Percentiles rank a stretch among this genome's conserved stretches.
These are phyloP conservation scores for Dyspetes luteomarginatus DNA, from an alignment of 2,888 invertebrate genomes.

Conservation along the genomic window DNA sequence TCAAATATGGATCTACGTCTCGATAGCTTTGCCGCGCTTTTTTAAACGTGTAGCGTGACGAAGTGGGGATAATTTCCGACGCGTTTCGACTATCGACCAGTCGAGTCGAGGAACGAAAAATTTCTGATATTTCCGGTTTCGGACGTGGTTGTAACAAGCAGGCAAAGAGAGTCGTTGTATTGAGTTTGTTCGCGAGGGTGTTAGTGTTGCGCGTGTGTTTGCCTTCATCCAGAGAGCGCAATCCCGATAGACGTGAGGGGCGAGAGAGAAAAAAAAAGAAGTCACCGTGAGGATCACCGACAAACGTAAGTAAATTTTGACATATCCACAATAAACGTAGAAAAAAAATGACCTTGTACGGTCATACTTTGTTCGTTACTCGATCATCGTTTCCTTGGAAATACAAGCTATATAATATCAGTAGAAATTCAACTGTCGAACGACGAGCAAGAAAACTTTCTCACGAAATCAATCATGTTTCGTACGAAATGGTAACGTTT, in stretches of 20 bases:
- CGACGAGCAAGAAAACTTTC: conserved; percentile 51
- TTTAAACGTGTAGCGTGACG: conserved; percentile 13
- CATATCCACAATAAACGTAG: conserved; percentile 63
- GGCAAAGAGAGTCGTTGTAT: conserved; percentile 31
- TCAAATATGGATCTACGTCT: not conserved
- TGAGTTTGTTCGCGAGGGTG: conserved; percentile 51
- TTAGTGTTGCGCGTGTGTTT: conserved; percentile 67
- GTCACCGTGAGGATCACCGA: conserved; percentile 70
- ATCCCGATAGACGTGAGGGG: conserved; percentile 66
- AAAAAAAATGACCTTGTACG: conserved; percentile 69
- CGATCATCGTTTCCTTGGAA: conserved; percentile 33
- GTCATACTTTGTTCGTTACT: conserved; percentile 42
- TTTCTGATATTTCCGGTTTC: conserved; percentile 55
- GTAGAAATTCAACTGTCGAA: conserved; percentile 60
- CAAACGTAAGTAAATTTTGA: conserved; percentile 72
- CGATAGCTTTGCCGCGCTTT: conserved; percentile 1
- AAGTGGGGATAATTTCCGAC: conserved; percentile 15
- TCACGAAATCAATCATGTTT: conserved; percentile 75
- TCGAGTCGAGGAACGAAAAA: conserved; percentile 50
- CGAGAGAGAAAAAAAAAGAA: conserved; percentile 77
- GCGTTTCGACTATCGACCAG: conserved; percentile 42
- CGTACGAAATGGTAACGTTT: conserved; percentile 79
- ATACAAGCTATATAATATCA: conserved; percentile 52
- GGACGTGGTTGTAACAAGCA: conserved; percentile 24
- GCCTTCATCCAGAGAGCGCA: conserved; percentile 52